phyloP scores from a whole-genome alignment of 2,888 invertebrate species.

The Helicoverpa assulta region DNA sequence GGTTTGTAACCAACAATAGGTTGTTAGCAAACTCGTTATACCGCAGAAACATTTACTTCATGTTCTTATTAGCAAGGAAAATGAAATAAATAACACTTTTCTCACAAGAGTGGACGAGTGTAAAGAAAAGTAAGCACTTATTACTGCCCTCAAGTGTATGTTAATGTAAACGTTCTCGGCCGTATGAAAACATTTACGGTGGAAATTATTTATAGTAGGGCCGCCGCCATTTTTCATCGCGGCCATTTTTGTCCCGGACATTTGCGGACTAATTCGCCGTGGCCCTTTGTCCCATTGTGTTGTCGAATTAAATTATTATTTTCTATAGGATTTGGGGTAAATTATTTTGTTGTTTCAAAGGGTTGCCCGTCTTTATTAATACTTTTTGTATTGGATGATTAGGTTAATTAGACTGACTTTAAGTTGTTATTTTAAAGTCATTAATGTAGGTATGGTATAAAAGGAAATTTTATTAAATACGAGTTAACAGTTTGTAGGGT shows the following conservation, averaged over 20 bases:
- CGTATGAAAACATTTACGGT: constrained; percentile 53
- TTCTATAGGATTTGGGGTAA: constrained; percentile 49
- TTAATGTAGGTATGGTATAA: too few species aligned
- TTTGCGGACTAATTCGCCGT: constrained; percentile 64
- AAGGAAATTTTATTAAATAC: too few species aligned
- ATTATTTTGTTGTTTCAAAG: constrained; percentile 32
- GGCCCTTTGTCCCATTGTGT: constrained; percentile 66
- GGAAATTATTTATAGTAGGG: constrained; percentile 58
- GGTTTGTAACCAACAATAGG: constrained; percentile 5
- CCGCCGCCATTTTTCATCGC: constrained; percentile 62
- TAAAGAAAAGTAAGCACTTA: constrained; percentile 50
- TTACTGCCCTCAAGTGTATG: constrained; percentile 49
- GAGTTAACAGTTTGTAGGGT: too few species aligned
- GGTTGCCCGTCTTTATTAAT: not conserved
- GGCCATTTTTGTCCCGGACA: constrained; percentile 54
- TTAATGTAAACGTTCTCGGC: constrained; percentile 41
- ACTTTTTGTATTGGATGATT: not conserved
- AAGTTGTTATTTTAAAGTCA: too few species aligned
- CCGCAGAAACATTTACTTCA: constrained; percentile 20
- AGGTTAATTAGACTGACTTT: too few species aligned
- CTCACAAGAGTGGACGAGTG: constrained; percentile 25
- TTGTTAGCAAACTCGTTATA: constrained; percentile 10
- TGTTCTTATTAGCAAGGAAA: constrained; percentile 41
- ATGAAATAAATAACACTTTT: constrained; percentile 48
- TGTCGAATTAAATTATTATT: constrained; percentile 68